Conservation (phyloP, 2,113 vertebrate species). For the Phylloscopus trochiloides region DNA sequence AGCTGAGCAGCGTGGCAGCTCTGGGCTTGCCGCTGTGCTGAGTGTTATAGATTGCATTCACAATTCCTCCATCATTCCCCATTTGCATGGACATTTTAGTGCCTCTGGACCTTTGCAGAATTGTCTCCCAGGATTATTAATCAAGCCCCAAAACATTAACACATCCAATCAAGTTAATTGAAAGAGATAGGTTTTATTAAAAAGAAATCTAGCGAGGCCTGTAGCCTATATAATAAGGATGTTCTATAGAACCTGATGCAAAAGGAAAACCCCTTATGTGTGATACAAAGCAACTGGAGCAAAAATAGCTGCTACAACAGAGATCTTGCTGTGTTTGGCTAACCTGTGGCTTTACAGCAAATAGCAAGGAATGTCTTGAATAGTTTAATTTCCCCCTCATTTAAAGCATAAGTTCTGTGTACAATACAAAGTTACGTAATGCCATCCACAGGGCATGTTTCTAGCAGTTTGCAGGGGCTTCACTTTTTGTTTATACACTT, state of each 20-base stretch:
- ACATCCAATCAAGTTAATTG: conserved; percentile 61
- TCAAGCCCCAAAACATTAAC: conserved; percentile 49
- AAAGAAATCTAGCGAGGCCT: conserved; percentile 4
- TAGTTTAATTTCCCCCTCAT: conserved; percentile 24
- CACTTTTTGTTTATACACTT: not conserved
- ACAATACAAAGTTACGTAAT: not conserved
- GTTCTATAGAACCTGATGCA: not conserved
- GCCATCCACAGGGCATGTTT: not conserved
- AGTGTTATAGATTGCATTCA: conserved; percentile 60
- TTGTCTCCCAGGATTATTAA: conserved; percentile 59
- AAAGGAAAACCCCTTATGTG: not conserved
- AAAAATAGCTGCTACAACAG: not conserved
- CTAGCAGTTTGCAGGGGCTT: not conserved
- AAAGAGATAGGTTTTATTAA: conserved; percentile 55
- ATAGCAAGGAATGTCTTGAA: not conserved
- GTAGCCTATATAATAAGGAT: not conserved
- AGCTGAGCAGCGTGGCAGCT: conserved; percentile 63
- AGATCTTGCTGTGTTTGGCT: not conserved
- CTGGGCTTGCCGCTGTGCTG: conserved; percentile 48
- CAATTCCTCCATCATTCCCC: conserved; percentile 60
- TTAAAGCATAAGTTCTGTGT: conserved; percentile 12
- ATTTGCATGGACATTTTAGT: conserved; percentile 65
- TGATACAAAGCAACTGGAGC: not conserved
- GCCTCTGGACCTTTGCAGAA: conserved; percentile 63
- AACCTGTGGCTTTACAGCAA: not conserved